A percentile compares a stretch with the other conserved stretches of the same genome.
These are phyloP conservation scores for Tursiops truncatus DNA, from an alignment of 2,113 vertebrate species.

Conservation along the genomic window DNA sequence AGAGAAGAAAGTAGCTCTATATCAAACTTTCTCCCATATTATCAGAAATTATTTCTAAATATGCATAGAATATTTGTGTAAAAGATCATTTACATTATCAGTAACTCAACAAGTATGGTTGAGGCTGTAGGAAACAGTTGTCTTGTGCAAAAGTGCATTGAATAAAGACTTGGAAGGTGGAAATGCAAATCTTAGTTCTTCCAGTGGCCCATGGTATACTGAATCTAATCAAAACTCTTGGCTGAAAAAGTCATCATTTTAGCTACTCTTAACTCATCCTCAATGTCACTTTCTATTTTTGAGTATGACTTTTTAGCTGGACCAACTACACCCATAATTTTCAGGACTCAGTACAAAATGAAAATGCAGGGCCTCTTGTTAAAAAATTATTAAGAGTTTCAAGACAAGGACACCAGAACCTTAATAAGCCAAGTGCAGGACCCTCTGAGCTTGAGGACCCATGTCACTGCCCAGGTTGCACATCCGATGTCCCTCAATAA, in stretches of 20 bases:
- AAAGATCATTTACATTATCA: neutral
- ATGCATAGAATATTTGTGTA: neutral
- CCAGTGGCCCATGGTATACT: neutral
- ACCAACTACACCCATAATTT: neutral
- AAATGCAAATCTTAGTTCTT: neutral
- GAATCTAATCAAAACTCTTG: neutral
- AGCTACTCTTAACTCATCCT: neutral
- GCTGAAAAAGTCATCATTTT: neutral
- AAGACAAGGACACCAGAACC: neutral
- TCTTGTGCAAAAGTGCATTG: neutral
- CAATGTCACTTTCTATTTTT: neutral
- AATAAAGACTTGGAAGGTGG: neutral
- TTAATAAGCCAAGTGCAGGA: neutral
- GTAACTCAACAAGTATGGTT: neutral
- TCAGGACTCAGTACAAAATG: neutral
- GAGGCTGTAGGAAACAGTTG: neutral
- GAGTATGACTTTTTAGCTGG: neutral
- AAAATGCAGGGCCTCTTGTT: neutral
- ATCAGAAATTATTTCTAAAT: neutral
- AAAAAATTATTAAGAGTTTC: neutral
- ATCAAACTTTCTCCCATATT: neutral
- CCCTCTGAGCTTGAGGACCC: accelerated
- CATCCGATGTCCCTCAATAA: neutral
- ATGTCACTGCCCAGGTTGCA: neutral
- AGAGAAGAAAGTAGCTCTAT: neutral